A percentile compares a stretch with the other conserved stretches of the same genome.
These are phyloP conservation scores for Coryphaenoides rupestris DNA, from an alignment of 2,113 vertebrate species.

Conservation along the genomic window DNA sequence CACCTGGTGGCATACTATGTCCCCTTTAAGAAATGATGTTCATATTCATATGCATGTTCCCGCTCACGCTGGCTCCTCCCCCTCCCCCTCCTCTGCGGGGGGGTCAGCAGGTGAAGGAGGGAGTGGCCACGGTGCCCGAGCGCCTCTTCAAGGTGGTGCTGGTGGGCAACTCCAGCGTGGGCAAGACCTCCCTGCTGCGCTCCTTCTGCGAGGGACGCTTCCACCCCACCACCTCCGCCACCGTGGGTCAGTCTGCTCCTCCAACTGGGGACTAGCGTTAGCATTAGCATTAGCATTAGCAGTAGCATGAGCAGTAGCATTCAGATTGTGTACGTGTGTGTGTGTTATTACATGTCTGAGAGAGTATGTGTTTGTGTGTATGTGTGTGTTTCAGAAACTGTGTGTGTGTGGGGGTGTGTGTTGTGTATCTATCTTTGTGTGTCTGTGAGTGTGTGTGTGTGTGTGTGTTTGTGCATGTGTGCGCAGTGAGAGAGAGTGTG, in stretches of 20 bases:
- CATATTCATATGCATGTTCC: too few species aligned
- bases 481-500: slow-evolving; percentile 12
- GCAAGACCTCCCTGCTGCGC: slow-evolving; percentile 88
- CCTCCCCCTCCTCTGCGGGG: neutral
- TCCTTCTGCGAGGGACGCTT: slow-evolving; percentile 84
- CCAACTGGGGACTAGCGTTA: slow-evolving; percentile 39
- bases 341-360: neutral
- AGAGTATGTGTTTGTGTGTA: neutral
- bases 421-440: neutral
- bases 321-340: neutral
- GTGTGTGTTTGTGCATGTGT: neutral
- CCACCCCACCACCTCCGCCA: slow-evolving; percentile 77
- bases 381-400: slow-evolving; percentile 11
- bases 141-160: slow-evolving; percentile 88
- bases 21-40: too few species aligned
- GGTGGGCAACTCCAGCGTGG: slow-evolving; percentile 87
- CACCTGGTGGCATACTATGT: too few species aligned
- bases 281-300: neutral
- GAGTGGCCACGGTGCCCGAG: slow-evolving; percentile 64
- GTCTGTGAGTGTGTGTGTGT: too few species aligned
- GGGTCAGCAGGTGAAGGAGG: slow-evolving; percentile 64
- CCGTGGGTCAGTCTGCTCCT: slow-evolving; percentile 93
- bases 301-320: too few species aligned
- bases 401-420: neutral
- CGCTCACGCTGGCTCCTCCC: neutral